Base-by-base conservation (phyloP, 2,113 vertebrate species). In the Orientallactaga bullata region DNA sequence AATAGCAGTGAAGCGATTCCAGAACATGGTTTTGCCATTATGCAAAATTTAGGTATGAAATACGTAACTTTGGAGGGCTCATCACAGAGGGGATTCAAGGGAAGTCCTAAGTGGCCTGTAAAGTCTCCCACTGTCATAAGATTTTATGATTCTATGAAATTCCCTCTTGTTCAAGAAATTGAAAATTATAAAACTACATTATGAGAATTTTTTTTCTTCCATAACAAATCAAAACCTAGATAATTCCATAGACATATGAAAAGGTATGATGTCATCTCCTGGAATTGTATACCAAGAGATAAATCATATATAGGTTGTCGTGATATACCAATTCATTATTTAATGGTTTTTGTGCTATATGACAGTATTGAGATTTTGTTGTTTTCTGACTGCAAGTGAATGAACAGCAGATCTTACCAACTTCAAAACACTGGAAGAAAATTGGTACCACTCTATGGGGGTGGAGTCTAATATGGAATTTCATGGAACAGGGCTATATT, bases 331-430 rank as follows among this genome's bases (percentile, higher is more conserved):
- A 60, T 47, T 65, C 74, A 82, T 84, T 30, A 66, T 10, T n/a
- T 71, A 12, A 85, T 80, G 16, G 3, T 51, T 47, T 30, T 60
- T 85, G 5, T 90, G 16, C 42, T 82, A 20, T 32, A 20, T 26
- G 5, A 66, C 7, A 20, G 4, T 24, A 65, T 18, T 66, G 16
- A 26, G n/a, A 83, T n/a, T 85, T 15, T 55, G 8, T 35, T 28
- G 30, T 58, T 85, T 95, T 83, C 32, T 88, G 51, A 90, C 68
- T 68, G 23, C 3, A 66, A 18, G 3, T 90, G 13, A 95, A 65
- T 73, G 47, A 91, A 73, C 23, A 55, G 18, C 9, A 88, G 35
- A 80, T 3, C 20, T 83, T 60, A 47, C 1, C 60, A 74, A 88
- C 35, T 6, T 88, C 32, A 91, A 91, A 26, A 69, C 82, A 28